Percentiles rank a stretch among this genome's conserved stretches.
phyloP scores from a whole-genome alignment of 2,888 invertebrate genomes.

The Galeopsomyia nigrocyanea region DNA sequence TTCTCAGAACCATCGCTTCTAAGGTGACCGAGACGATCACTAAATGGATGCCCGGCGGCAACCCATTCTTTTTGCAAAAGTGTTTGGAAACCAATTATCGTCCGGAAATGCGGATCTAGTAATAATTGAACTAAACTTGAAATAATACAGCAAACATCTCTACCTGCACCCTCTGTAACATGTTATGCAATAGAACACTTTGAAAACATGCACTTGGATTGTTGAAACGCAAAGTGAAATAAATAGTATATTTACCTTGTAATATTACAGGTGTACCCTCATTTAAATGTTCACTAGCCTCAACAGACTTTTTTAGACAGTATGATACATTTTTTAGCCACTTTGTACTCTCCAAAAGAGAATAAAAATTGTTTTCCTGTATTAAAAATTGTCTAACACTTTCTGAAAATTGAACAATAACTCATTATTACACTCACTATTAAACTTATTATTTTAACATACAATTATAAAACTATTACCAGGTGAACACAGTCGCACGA shows the following conservation, averaged over 20 bases:
- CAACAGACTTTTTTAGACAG: conserved; percentile 81
- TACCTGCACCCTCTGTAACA: conserved; percentile 79
- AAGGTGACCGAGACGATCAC: conserved; percentile 80
- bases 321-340: conserved; percentile 88
- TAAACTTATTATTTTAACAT: conserved; percentile 12
- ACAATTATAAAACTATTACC: conserved; percentile 52
- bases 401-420: conserved; percentile 58
- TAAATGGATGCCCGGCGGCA: conserved; percentile 91
- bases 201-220: conserved; percentile 6
- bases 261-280: conserved; percentile 83
- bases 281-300: conserved; percentile 78
- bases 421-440: no score
- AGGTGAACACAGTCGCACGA: conserved; percentile 62
- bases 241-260: conserved; percentile 75
- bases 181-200: neutral
- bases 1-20: conserved; percentile 73
- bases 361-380: conserved; percentile 87
- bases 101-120: conserved; percentile 86
- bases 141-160: conserved; percentile 89
- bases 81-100: conserved; percentile 88
- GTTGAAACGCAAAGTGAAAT: no score
- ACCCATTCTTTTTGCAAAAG: conserved; percentile 97
- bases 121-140: conserved; percentile 90
- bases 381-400: conserved; percentile 72
- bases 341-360: conserved; percentile 82